Evolutionary conservation across 2,888 invertebrate genomes (phyloP).

Genomic region (Agrochola lychnidis): DNA sequence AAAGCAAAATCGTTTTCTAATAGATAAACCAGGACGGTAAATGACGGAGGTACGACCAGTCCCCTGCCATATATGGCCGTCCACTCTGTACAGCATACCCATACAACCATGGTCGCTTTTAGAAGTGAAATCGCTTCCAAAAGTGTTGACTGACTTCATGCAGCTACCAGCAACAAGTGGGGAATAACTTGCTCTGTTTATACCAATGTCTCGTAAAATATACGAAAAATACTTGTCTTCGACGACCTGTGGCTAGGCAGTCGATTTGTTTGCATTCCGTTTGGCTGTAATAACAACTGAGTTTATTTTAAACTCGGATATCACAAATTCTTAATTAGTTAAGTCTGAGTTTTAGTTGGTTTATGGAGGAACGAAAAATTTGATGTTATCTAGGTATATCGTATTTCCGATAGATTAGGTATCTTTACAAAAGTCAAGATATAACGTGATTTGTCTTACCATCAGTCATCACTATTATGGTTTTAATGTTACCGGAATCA

Average conservation of each 20-base stretch:
- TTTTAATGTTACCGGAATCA: conserved; percentile 1
- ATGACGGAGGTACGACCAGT: neutral
- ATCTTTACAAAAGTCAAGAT: neutral
- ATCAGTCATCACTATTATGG: neutral
- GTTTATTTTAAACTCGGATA: conserved; percentile 31
- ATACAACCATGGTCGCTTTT: conserved; percentile 6
- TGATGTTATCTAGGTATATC: conserved; percentile 3
- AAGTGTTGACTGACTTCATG: conserved; percentile 16
- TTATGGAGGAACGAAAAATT: neutral
- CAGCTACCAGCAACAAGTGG: neutral
- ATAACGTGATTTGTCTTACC: neutral
- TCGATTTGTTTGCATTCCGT: conserved; percentile 38
- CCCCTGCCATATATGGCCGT: neutral
- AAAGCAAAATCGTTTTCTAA: conserved; percentile 19
- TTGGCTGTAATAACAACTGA: conserved; percentile 20
- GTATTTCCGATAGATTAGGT: conserved; percentile 5
- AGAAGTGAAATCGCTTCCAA: conserved; percentile 32
- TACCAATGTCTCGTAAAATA: conserved; percentile 38
- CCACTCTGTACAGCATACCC: conserved; percentile 2
- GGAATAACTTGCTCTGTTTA: conserved; percentile 29
- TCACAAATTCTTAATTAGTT: conserved; percentile 11
- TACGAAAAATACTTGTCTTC: conserved; percentile 45
- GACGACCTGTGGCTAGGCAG: conserved; percentile 43
- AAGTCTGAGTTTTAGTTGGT: neutral
- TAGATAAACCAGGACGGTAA: neutral